phyloP scores from a whole-genome alignment of 2,888 invertebrate species.

The Cataglyphis cursor region DNA sequence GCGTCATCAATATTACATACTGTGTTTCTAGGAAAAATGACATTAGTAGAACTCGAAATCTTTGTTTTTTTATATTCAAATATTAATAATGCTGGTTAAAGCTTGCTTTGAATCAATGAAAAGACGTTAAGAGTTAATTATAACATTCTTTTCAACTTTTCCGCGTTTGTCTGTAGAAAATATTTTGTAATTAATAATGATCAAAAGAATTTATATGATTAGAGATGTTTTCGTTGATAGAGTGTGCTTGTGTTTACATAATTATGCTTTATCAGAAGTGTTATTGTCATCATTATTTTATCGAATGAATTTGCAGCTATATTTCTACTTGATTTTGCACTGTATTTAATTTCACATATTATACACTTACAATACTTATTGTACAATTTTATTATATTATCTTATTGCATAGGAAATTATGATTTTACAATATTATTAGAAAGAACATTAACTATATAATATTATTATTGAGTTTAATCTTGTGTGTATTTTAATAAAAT shows the following conservation, averaged over 20 bases:
- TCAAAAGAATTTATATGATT: not conserved
- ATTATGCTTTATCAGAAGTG: not conserved
- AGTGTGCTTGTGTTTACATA: not conserved
- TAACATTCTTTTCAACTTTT: not conserved
- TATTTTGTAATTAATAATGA: constrained; percentile 7
- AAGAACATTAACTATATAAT: not conserved
- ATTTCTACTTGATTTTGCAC: not conserved
- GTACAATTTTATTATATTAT: not conserved
- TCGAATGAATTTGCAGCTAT: not conserved
- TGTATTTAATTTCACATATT: not conserved
- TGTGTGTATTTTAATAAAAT: not conserved
- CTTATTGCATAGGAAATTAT: not conserved
- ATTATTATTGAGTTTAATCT: not conserved
- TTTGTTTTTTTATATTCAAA: not conserved
- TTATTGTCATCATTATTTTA: not conserved
- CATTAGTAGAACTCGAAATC: constrained; percentile 11
- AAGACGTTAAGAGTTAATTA: not conserved
- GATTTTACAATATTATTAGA: not conserved
- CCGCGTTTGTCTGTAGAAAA: not conserved
- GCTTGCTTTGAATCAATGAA: constrained; percentile 21
- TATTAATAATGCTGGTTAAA: not conserved
- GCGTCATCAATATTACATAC: constrained; percentile 28
- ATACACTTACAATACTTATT: not conserved
- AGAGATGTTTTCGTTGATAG: not conserved
- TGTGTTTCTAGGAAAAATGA: not conserved